Evolutionary conservation across 2,797 vertebrate species (phyloP), one percentile per base, ranked within the genome.

Genomic region (Adelosebastes latens): DNA sequence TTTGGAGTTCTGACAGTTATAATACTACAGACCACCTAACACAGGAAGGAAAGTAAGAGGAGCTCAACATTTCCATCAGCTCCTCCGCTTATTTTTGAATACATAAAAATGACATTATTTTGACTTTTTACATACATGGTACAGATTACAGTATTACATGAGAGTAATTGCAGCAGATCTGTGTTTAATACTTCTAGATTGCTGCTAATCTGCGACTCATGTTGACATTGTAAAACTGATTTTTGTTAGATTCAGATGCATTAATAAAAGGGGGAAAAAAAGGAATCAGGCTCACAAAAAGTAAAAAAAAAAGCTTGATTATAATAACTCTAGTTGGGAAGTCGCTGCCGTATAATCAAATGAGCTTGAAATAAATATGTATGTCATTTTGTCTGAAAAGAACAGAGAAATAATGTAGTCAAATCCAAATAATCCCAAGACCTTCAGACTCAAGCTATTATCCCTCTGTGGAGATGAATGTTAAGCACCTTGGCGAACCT

Each of bases 111-210:
- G 0, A 39, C 4, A 74, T 32, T 20, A 36, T 70, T 64, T 74
- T 3, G 3, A 46, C 46, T 49, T 52, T 59, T 62, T n/a, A 11
- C 5, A 5, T 74, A 56, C 22, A 32, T 60, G 58, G 27, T 24
- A 22, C 1, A 53, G 36, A 52, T 73, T 65, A 63, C 18, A 18
- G 36, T 18, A 58, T 65, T 49, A 46, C 10, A 59, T 22, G 11
- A 63, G 22, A 9, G 11, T 64, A 59, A 79, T 72, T 22, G 24
- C 32, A 61, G 39, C 25, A 77, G n/a, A 77, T 82, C 39, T 55
- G 36, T 52, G 22, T 53, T 70, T 32, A 66, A 70, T 25, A 14
- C 18, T 16, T 34, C 2, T n/a, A 61, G 25, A 2, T 16, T 65
- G 18, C 25, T 72, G 53, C 12, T 77, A 70, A 42, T 64, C 58